Percentiles rank a stretch among this genome's conserved stretches.
Evolutionary conservation across 2,797 vertebrate genomes (phyloP).

Genomic region (Syncerus caffer): DNA sequence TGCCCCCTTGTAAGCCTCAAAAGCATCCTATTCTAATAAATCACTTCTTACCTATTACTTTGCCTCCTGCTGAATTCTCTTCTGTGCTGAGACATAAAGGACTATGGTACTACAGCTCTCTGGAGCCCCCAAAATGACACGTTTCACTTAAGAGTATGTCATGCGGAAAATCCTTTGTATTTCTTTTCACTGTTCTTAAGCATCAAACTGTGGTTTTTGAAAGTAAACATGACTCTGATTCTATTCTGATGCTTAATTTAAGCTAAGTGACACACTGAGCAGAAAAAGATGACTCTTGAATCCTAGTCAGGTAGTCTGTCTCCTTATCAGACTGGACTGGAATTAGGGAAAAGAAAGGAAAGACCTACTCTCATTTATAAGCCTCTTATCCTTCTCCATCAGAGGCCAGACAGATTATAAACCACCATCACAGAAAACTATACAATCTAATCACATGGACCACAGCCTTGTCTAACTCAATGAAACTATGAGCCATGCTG

Average conservation of each 20-base stretch:
- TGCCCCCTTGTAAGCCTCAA: not conserved
- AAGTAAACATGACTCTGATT: not conserved
- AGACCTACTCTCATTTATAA: not conserved
- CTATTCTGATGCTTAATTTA: slow-evolving; percentile 39
- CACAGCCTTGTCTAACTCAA: not conserved
- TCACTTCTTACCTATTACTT: not conserved
- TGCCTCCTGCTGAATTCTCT: not conserved
- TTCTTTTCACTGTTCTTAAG: slow-evolving; percentile 36
- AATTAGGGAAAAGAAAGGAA: not conserved
- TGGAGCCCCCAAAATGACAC: not conserved
- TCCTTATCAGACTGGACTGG: not conserved
- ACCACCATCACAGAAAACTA: not conserved
- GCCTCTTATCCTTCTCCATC: not conserved
- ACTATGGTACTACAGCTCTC: not conserved
- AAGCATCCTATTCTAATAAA: not conserved
- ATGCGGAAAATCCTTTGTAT: not conserved
- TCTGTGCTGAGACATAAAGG: not conserved
- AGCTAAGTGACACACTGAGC: not conserved
- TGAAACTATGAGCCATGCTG: not conserved
- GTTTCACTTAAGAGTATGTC: not conserved
- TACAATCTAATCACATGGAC: not conserved
- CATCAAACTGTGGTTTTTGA: not conserved
- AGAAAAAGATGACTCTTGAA: not conserved
- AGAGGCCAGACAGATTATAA: not conserved
- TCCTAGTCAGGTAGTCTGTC: not conserved